phyloP scores from a whole-genome alignment of 2,113 vertebrate genomes.

The Sander vitreus region DNA sequence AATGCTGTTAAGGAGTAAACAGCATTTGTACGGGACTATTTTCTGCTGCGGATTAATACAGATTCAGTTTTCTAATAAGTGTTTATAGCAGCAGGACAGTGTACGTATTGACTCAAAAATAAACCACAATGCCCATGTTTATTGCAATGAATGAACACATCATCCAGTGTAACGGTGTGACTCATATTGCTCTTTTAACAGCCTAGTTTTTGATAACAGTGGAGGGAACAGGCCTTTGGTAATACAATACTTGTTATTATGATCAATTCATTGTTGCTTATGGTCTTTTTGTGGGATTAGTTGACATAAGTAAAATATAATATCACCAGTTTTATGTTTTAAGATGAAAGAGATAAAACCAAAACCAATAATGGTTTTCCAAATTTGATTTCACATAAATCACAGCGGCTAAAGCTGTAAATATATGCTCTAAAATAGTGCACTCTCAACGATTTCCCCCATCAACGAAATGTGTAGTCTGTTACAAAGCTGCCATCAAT shows the following conservation, averaged over 20 bases:
- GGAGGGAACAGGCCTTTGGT: background rate
- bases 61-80: background rate
- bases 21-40: constrained; percentile 4
- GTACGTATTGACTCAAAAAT: background rate
- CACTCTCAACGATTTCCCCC: constrained; percentile 31
- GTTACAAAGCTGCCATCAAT: constrained; percentile 64
- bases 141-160: background rate
- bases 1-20: background rate
- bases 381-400: constrained; percentile 2
- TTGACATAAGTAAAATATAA: background rate
- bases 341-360: background rate
- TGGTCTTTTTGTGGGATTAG: background rate
- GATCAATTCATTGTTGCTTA: background rate
- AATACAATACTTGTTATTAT: too few relatives aligned
- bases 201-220: background rate
- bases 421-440: constrained; percentile 6
- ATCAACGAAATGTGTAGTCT: constrained; percentile 25
- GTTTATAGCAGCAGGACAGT: background rate
- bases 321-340: background rate
- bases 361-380: background rate
- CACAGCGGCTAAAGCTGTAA: background rate
- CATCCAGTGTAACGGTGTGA: background rate
- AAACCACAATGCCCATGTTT: background rate
- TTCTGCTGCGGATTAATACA: background rate
- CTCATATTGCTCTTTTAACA: background rate